Evolutionary conservation across 2,113 vertebrate species (phyloP).

Genomic region (Loxodonta africana): DNA sequence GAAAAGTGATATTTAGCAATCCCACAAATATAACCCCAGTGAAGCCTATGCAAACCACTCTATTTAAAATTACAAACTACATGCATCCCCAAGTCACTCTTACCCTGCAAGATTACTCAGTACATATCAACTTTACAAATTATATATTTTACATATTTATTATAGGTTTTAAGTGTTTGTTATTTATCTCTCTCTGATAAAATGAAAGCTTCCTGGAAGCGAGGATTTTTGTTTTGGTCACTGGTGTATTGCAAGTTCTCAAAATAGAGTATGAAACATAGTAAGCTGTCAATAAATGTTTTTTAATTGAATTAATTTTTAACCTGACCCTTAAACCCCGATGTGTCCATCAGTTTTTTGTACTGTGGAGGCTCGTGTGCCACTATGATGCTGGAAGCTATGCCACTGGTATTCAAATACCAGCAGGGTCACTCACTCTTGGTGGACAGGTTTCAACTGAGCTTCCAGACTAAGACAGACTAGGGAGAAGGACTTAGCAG

Average conservation of each 20-base stretch:
- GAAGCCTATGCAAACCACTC: neutral
- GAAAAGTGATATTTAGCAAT: neutral
- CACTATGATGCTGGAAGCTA: too few relatives aligned
- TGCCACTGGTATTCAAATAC: too few relatives aligned
- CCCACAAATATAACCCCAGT: neutral
- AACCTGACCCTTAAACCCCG: neutral
- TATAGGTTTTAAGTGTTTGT: neutral
- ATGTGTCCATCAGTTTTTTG: too few relatives aligned
- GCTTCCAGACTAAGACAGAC: too few relatives aligned
- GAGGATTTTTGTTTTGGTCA: neutral
- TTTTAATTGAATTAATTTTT: slow-evolving; percentile 27
- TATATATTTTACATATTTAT: neutral
- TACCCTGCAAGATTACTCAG: neutral
- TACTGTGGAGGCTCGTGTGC: too few relatives aligned
- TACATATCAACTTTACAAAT: neutral
- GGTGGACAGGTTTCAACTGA: too few relatives aligned
- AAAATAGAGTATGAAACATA: neutral
- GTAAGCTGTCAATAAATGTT: neutral
- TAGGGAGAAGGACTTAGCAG: too few relatives aligned
- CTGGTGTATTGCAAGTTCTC: neutral
- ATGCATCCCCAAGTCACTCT: neutral
- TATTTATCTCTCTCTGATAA: neutral
- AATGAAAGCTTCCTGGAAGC: neutral
- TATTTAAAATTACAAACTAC: neutral
- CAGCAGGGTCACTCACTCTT: too few relatives aligned